Conservation (phyloP, 2,113 vertebrate genomes). For the Sigmodon hispidus region DNA sequence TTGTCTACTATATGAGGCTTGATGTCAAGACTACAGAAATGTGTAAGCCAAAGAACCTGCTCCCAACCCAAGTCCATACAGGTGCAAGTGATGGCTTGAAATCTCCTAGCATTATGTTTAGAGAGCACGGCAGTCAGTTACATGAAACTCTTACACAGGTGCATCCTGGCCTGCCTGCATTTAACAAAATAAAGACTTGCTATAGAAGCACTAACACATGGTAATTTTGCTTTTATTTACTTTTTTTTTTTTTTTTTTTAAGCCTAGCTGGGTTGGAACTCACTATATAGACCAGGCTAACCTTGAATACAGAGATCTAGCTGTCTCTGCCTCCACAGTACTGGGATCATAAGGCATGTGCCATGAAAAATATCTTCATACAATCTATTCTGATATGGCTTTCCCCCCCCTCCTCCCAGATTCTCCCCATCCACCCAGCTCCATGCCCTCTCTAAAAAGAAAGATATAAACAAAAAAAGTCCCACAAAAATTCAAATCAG, state of each 20-base stretch:
- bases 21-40: neutral
- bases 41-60: constrained; percentile 40
- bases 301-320: neutral
- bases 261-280: neutral
- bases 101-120: constrained; percentile 38
- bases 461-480: neutral
- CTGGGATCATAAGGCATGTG: neutral
- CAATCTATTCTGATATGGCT: neutral
- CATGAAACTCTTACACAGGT: constrained; percentile 66
- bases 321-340: too few relatives aligned
- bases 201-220: neutral
- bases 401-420: neutral
- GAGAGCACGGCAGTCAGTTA: constrained; percentile 64
- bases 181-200: neutral
- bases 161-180: constrained; percentile 64
- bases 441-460: neutral
- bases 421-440: neutral
- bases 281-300: neutral
- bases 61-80: constrained; percentile 32
- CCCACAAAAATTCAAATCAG: neutral
- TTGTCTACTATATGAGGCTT: neutral
- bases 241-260: neutral
- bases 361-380: neutral
- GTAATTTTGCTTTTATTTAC: neutral
- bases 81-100: neutral